Evolutionary conservation across 2,888 invertebrate genomes (phyloP).

Genomic region (Drosophila prostipennis): DNA sequence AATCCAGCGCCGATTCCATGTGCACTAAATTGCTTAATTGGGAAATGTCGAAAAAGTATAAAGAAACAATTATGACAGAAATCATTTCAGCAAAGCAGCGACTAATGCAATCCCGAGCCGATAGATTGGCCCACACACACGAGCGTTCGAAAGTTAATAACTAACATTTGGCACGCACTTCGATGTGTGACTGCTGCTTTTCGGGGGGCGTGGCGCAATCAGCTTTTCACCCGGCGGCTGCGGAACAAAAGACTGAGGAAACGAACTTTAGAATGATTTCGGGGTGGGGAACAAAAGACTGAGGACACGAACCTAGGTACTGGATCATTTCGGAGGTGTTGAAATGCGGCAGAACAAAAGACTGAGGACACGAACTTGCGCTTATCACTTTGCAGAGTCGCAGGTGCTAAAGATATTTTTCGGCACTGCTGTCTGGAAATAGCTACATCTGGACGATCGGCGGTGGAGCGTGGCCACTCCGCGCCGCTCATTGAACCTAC

Average conservation of each 20-base stretch:
- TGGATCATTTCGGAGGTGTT: neutral
- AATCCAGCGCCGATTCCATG: slow-evolving; percentile 31
- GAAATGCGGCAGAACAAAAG: neutral
- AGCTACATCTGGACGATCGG: slow-evolving; percentile 16
- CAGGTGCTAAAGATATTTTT: neutral
- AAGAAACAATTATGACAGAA: slow-evolving; percentile 68
- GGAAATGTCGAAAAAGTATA: slow-evolving; percentile 64
- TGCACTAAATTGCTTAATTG: slow-evolving; percentile 72
- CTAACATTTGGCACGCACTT: slow-evolving; percentile 32
- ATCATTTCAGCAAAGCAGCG: slow-evolving; percentile 50
- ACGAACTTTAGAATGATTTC: slow-evolving; percentile 46
- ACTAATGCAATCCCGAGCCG: slow-evolving; percentile 46
- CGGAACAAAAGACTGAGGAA: slow-evolving; percentile 58
- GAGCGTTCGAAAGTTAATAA: slow-evolving; percentile 43
- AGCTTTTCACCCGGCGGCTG: neutral
- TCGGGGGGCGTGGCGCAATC: slow-evolving; percentile 16
- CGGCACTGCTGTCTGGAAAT: neutral
- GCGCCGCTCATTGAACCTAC: slow-evolving; percentile 75
- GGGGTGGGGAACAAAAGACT: neutral
- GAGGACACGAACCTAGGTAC: neutral
- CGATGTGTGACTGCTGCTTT: neutral
- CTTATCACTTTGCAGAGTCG: no score
- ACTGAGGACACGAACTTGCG: slow-evolving; percentile 4
- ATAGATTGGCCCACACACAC: slow-evolving; percentile 22
- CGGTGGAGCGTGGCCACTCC: slow-evolving; percentile 66